Evolutionary conservation across 23 tunicate species (phyloP).

Genomic region (Corella eumyota): DNA sequence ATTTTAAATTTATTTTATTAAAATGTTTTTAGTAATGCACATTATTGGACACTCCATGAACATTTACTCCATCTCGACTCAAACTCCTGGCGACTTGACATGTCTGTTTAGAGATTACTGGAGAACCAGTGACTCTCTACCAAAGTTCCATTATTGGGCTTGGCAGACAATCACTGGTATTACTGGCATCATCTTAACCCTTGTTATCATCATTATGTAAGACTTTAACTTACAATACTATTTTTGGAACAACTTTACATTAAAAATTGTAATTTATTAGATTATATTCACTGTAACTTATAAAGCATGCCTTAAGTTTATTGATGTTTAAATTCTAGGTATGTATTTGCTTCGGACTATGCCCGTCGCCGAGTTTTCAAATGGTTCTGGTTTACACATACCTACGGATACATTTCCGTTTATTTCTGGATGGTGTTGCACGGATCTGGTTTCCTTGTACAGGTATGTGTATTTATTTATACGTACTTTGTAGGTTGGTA

Average conservation of each 20-base stretch:
- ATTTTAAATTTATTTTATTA: not conserved
- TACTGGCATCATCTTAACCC: conserved; percentile 53
- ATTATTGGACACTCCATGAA: conserved; percentile 68
- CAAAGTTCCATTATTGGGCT: conserved; percentile 81
- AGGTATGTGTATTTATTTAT: no score
- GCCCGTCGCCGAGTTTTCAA: conserved; percentile 44
- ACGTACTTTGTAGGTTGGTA: no score
- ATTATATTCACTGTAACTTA: not conserved
- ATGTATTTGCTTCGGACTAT: conserved; percentile 61
- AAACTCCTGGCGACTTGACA: conserved; percentile 70
- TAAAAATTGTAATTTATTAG: not conserved
- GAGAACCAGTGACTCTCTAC: conserved; percentile 41
- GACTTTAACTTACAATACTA: not conserved
- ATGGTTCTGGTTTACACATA: conserved; percentile 85
- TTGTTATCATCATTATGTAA: conserved; percentile 66
- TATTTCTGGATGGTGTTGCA: conserved; percentile 70
- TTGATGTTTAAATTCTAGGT: conserved; percentile 21
- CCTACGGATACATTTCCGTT: conserved; percentile 40
- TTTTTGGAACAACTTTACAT: not conserved
- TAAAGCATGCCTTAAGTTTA: not conserved
- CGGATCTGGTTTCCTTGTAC: conserved; percentile 73
- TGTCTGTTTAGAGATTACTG: conserved; percentile 79
- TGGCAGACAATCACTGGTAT: conserved; percentile 84
- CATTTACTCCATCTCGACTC: conserved; percentile 73
- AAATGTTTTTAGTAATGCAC: conserved; percentile 34